A percentile compares a stretch with the other conserved stretches of the same genome.
Conservation (phyloP, 2,888 invertebrate species). For the Leucophenga montana region DNA sequence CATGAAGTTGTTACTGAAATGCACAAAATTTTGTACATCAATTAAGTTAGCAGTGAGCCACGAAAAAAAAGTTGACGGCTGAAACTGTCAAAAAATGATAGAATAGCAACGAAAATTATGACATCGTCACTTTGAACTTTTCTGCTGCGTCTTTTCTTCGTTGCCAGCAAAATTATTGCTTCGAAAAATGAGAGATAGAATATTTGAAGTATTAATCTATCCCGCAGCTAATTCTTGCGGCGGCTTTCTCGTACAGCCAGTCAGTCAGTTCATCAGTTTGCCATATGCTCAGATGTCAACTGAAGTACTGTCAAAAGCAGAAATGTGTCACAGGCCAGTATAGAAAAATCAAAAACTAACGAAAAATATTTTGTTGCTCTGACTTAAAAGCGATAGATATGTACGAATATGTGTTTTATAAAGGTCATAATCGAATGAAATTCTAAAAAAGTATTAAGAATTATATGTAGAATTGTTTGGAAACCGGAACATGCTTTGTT, state of each 20-base stretch:
- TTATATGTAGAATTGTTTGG: too few relatives aligned
- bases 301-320: slow-evolving; percentile 25
- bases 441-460: too few relatives aligned
- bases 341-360: background rate
- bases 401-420: too few relatives aligned
- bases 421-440: too few relatives aligned
- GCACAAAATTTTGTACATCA: background rate
- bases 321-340: background rate
- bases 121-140: slow-evolving; percentile 17
- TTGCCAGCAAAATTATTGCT: background rate
- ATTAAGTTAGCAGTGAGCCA: too few relatives aligned
- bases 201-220: background rate
- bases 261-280: background rate
- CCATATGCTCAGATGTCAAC: slow-evolving; percentile 24
- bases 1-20: background rate
- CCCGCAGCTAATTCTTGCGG: background rate
- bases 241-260: too few relatives aligned
- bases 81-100: slow-evolving; percentile 11
- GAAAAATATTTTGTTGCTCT: background rate
- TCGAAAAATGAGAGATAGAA: background rate
- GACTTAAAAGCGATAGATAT: too few relatives aligned
- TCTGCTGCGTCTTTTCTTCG: background rate
- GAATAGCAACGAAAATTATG: slow-evolving; percentile 5
- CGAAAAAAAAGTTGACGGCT: background rate
- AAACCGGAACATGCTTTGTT: too few relatives aligned